Conservation (phyloP, 2,113 vertebrate species). For the Chelonoidis abingdonii region DNA sequence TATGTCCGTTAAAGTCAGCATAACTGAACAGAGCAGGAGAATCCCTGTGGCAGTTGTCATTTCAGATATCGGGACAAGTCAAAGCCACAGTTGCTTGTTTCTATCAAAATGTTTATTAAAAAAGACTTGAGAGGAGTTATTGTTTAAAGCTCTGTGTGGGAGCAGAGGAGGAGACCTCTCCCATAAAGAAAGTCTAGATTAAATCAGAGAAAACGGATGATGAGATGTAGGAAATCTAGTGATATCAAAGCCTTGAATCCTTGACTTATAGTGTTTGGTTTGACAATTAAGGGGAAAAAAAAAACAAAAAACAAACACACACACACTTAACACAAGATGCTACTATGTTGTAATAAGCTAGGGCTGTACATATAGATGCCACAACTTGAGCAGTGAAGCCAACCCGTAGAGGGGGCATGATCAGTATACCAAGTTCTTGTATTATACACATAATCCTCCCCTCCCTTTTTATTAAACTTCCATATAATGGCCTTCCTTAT, state of each 20-base stretch:
- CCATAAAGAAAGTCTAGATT: not conserved
- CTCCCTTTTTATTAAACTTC: not conserved
- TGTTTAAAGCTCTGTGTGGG: not conserved
- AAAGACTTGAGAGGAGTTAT: constrained; percentile 12
- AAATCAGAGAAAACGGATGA: not conserved
- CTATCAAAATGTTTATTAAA: not conserved
- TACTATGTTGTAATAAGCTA: not conserved
- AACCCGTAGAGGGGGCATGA: not conserved
- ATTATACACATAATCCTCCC: not conserved
- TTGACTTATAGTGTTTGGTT: not conserved
- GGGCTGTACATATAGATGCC: not conserved
- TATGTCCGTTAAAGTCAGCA: constrained; percentile 28
- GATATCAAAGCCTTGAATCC: not conserved
- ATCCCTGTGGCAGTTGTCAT: constrained; percentile 16
- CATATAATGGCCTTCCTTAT: not conserved
- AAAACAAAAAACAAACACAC: not conserved
- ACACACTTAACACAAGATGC: not conserved
- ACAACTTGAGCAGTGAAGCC: not conserved
- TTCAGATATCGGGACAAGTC: constrained; percentile 12
- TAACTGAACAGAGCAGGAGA: not conserved
- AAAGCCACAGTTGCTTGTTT: not conserved
- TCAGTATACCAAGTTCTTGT: not conserved
- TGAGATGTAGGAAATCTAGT: not conserved
- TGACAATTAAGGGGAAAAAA: not conserved
- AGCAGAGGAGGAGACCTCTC: not conserved